These are phyloP conservation scores for Puntigrus tetrazona DNA, from an alignment of 2,113 vertebrate genomes.

Conservation along the genomic window DNA sequence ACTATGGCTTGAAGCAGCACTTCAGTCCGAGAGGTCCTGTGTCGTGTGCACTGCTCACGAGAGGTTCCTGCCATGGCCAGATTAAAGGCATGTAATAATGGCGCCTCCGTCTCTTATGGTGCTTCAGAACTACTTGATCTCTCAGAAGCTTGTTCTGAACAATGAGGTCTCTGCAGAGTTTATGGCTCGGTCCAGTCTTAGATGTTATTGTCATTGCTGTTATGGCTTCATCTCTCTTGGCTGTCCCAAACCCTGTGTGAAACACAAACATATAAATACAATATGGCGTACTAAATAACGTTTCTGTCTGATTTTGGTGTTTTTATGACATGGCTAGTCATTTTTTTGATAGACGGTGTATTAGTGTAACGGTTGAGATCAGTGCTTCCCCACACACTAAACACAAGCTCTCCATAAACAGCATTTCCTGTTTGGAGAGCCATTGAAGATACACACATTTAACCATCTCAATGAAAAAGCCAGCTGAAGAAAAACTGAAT, in stretches of 20 bases:
- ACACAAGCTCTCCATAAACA: too few relatives aligned
- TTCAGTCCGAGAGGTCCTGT: neutral
- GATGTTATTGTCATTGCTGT: neutral
- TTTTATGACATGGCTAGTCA: too few relatives aligned
- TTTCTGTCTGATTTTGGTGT: too few relatives aligned
- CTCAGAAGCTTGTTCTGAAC: neutral
- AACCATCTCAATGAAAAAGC: neutral
- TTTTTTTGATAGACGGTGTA: too few relatives aligned
- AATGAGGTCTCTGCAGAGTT: too few relatives aligned
- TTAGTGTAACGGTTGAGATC: neutral
- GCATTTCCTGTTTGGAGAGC: too few relatives aligned
- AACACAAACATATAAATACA: too few relatives aligned
- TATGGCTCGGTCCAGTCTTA: neutral
- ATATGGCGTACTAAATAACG: too few relatives aligned
- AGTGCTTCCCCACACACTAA: neutral
- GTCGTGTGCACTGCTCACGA: neutral
- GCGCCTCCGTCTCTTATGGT: neutral
- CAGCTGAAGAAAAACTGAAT: neutral
- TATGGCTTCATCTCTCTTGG: neutral
- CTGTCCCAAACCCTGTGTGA: neutral
- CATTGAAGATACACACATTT: neutral
- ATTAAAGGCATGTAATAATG: neutral
- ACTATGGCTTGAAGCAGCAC: neutral
- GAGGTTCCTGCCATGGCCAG: neutral
- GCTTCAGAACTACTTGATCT: neutral